Evolutionary conservation across 1,140 invertebrate species (phyloP).

Genomic region (Galleria mellonella): DNA sequence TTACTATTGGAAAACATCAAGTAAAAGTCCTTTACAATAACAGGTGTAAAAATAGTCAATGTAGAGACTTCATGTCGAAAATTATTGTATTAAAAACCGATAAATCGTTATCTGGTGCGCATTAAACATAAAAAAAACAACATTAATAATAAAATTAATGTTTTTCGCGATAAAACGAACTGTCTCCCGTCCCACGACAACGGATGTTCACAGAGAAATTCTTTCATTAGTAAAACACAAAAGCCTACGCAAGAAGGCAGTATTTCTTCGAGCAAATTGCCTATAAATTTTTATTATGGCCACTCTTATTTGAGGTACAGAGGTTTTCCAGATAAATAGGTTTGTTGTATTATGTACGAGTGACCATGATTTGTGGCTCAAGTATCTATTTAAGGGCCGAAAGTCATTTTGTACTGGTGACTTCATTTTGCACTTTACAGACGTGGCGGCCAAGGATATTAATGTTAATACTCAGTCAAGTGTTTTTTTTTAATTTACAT

Average conservation of each 20-base stretch:
- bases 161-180: background rate
- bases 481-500: no score
- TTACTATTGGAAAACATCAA: no score
- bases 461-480: no score
- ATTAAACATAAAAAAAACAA: background rate
- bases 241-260: slow-evolving; percentile 34
- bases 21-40: no score
- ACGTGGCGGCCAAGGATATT: no score
- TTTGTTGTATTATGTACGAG: slow-evolving; percentile 34
- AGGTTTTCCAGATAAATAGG: slow-evolving; percentile 50
- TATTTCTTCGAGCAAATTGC: slow-evolving; percentile 56
- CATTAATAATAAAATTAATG: slow-evolving; percentile 4
- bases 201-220: slow-evolving; percentile 7
- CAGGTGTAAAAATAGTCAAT: no score
- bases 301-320: slow-evolving; percentile 56
- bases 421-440: no score
- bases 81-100: no score
- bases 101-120: no score
- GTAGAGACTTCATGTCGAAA: no score
- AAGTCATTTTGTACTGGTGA: no score
- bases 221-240: slow-evolving; percentile 58
- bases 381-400: no score
- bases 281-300: slow-evolving; percentile 65
- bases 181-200: background rate
- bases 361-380: slow-evolving; percentile 2